Base-by-base conservation (phyloP, 2,888 invertebrate genomes). In the Hemistola chrysoprasaria region DNA sequence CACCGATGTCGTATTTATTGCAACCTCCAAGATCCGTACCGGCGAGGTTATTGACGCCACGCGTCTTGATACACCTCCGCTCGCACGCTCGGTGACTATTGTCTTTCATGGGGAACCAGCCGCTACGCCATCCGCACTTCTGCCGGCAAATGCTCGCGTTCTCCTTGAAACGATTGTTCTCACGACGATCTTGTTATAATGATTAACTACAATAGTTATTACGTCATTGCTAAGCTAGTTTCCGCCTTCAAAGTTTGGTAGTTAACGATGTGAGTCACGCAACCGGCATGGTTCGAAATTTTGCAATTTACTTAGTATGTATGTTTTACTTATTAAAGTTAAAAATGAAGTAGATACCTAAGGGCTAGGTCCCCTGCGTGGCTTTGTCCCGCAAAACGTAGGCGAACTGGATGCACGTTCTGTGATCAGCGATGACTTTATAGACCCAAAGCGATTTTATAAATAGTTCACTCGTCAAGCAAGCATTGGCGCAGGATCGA, bases 1-100 rank as follows among this genome's bases (percentile, higher is more conserved):
- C 75, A 80, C 70, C 81, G 81, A 76, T 83, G 80, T 79, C 78
- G 84, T 86, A 86, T 86, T 86, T 87, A 86, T 87, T 86, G 87
- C 87, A 87, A 87, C 78, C 84, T 86, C 87, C 78, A 78, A 77
- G 83, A 85, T 85, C 83, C 76, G 78, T 85, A 82, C 83, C 74
- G 79, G 53, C 83, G 85, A 87, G 87, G 87, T 87, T 87, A 87
- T 87, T 87, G 85, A 87, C 87, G 83, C 66, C 75, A 70, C 64
- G 64, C 68, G 63, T 63, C 67, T 65, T 65, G 53, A 45, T 61
- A 60, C 71, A n/a, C n/a, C n/a, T 68, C 68, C 16, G 16, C 16
- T 16, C 16, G 16, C 16, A 70, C 66, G 61, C 62, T 65, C 57
- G 56, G 56, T 69, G 60, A 72, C 71, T 72, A 74, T 74, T 75